Evolutionary conservation across 2,888 invertebrate genomes (phyloP), one percentile per base, ranked within the genome.

Genomic region (Amphipyra berbera): DNA sequence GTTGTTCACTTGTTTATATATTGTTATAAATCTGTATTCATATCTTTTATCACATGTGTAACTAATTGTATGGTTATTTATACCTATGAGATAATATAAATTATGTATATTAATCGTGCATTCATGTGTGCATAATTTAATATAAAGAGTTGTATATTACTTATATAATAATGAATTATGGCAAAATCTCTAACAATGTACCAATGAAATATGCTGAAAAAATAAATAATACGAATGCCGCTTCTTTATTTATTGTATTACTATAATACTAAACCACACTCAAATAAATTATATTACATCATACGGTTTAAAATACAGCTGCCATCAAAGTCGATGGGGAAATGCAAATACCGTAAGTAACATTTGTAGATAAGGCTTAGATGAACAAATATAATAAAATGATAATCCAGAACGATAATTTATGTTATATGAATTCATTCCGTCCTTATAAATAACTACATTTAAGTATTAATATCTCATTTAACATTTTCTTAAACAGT

Each of bases 181-280:
- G 87, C 88, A 85, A 89, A 90, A 91, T 87, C 90, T 94, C 88
- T 92, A 89, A 91, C 89, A 94, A 94, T 95, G 95, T 95, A 95
- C 94, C 95, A 94, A 93, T 91, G 88, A 90, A 92, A 93, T 93
- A 93, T 87, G 94, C 94, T 94, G 89, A 90, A 90, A 82, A 91
- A 94, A 93, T 95, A 94, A 94, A 95, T 90, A 88, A 94, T 92
- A 94, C 92, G 91, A 94, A 93, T 92, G 92, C 93, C 93, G 95
- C 95, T 95, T 95, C 93, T 93, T 94, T 94, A 94, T 92, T 92
- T 85, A 82, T 83, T 89, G 92, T 89, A 86, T 92, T 91, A 88
- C 84, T 87, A 52, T 80, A 91, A 82, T 85, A 95, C 56, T 91
- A 88, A 0, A 93, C 92, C 10, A 54, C 30, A 42, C 59, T 45